A percentile compares a stretch with the other conserved stretches of the same genome.
phyloP scores from a whole-genome alignment of 2,797 vertebrate species.

The Falco cherrug region DNA sequence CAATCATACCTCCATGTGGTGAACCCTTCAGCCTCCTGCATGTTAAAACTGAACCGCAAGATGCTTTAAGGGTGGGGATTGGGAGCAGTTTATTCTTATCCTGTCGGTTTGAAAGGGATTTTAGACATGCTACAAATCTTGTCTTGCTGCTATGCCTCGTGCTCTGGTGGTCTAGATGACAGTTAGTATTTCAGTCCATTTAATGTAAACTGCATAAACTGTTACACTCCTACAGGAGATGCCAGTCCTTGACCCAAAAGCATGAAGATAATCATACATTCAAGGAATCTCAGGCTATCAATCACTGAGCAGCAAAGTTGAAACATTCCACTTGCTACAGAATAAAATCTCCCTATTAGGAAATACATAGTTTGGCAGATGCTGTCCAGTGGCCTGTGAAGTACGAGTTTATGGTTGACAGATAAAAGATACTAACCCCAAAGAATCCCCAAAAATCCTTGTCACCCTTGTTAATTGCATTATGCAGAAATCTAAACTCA shows the following conservation, averaged over 20 bases:
- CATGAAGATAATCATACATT: background rate
- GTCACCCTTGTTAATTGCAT: background rate
- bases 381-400: background rate
- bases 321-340: constrained; percentile 1
- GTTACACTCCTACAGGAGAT: background rate
- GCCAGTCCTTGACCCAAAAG: background rate
- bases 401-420: background rate
- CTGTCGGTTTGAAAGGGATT: constrained; percentile 10
- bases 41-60: background rate
- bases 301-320: background rate
- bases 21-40: background rate
- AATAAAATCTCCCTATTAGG: constrained; percentile 33
- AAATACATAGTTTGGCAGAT: background rate
- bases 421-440: background rate
- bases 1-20: background rate
- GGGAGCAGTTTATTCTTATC: background rate
- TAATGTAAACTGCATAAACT: constrained; percentile 21
- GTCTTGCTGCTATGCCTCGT: background rate
- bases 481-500: background rate
- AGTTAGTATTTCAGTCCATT: constrained; percentile 12
- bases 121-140: constrained; percentile 14
- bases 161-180: constrained; percentile 23
- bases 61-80: background rate
- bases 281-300: background rate
- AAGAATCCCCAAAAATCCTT: background rate